Evolutionary conservation across 2,888 invertebrate species (phyloP).

Genomic region (Drosophila niveifrons): DNA sequence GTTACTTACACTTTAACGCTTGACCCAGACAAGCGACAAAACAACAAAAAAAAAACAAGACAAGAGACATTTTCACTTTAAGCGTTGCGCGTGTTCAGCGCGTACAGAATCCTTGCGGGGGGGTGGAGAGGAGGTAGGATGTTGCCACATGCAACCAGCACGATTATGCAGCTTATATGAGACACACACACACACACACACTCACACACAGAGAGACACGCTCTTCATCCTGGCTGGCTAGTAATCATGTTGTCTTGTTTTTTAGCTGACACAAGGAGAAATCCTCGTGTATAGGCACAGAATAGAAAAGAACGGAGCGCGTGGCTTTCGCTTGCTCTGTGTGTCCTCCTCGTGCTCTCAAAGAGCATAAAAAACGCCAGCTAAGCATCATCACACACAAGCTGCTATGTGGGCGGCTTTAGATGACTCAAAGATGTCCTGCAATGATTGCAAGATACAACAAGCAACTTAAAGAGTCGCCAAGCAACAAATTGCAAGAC

Average conservation of each 20-base stretch:
- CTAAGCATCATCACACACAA: constrained; percentile 58
- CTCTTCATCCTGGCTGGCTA: constrained; percentile 36
- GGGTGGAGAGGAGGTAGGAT: no score
- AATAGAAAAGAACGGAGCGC: neutral
- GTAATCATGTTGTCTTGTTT: constrained; percentile 64
- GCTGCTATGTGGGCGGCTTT: constrained; percentile 7
- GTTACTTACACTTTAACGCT: constrained; percentile 57
- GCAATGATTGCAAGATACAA: constrained; percentile 36
- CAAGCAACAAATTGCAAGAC: neutral
- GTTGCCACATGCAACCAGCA: constrained; percentile 3
- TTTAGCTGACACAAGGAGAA: constrained; percentile 72
- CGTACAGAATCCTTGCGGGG: neutral
- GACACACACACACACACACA: constrained; percentile 4
- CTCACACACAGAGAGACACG: neutral
- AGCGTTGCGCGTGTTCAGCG: constrained; percentile 40
- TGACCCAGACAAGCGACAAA: constrained; percentile 62
- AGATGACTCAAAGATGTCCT: constrained; percentile 52
- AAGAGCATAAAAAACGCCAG: constrained; percentile 59
- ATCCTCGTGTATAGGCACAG: constrained; percentile 30
- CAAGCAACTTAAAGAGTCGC: constrained; percentile 5
- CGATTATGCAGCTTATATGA: constrained; percentile 55
- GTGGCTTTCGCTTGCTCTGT: constrained; percentile 2
- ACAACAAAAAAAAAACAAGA: neutral
- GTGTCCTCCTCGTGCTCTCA: constrained; percentile 40
- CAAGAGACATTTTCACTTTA: constrained; percentile 46